Conservation (phyloP, 2,113 vertebrate genomes). For the Riparia riparia region DNA sequence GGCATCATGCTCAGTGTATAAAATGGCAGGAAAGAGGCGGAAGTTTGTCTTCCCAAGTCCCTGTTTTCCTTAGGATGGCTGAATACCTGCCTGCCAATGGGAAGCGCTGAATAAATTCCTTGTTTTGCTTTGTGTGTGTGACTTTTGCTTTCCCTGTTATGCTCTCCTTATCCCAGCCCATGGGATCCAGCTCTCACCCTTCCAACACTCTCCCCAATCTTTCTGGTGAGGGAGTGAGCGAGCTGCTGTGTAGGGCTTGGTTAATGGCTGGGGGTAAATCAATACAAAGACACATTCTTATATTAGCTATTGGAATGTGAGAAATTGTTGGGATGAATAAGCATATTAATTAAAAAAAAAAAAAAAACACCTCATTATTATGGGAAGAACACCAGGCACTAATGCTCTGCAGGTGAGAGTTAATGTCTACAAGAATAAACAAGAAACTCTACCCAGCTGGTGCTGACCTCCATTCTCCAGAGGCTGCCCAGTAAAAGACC, state of each 20-base stretch:
- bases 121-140: background rate
- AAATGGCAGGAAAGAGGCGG: accelerated
- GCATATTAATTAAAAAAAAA: background rate
- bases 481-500: background rate
- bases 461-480: background rate
- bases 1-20: accelerated
- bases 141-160: background rate
- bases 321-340: background rate
- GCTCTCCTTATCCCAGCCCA: background rate
- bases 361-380: background rate
- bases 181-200: background rate
- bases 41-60: background rate
- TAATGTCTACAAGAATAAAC: background rate
- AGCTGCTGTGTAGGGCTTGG: background rate
- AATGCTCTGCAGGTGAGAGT: background rate
- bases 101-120: background rate
- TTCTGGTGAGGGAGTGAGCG: accelerated
- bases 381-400: background rate
- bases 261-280: background rate
- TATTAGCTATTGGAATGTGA: background rate
- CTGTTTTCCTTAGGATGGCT: background rate
- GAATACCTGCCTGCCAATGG: background rate
- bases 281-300: background rate
- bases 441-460: background rate
- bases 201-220: accelerated